Evolutionary conservation across 2,888 invertebrate species (phyloP), one percentile per base, ranked within the genome.

Genomic region (Alentia gelatinosa): DNA sequence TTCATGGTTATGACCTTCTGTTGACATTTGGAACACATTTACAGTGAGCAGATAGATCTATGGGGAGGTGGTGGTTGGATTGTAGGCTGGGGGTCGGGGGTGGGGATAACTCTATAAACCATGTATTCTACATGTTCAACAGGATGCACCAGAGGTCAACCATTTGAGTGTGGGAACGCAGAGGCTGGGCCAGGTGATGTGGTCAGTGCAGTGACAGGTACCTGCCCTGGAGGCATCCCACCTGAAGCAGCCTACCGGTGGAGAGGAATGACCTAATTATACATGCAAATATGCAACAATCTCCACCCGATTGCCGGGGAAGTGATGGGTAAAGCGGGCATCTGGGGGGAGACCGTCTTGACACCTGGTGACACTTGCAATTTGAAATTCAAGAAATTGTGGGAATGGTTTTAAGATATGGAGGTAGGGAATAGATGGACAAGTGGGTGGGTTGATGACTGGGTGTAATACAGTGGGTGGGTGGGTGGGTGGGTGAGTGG

Each of bases 221-320:
- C 68, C 26, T 39, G 1, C 37, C 79, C 79, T 1, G 5, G 23
- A 39, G 79, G 23, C 35, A 35, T 35, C 26, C 1, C 79, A 37
- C 79, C 79, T 79, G 74, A 74, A 74, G 74, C 74, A 15, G 26
- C 74, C 30, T 74, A 15, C 74, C 56, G 19, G 19, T n/a, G 56
- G 56, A 56, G 56, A 56, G 19, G 56, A 33, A 1, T 74, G 74
- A 74, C 74, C 74, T 74, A 74, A 74, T 74, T 74, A 74, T 74
- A 33, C 26, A 74, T 74, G 74, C 74, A 74, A 74, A 74, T 74
- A 74, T 74, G 74, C 74, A 74, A 15, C 74, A 15, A 4, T 56
- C 56, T 56, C 56, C 56, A 56, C 23, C 56, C n/a, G n/a, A n/a
- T n/a, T n/a, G n/a, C n/a, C n/a, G n/a, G 19, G 19, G 19, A 12